Percentiles rank a stretch among this genome's conserved stretches.
Evolutionary conservation across 2,113 vertebrate species (phyloP).

Genomic region (Ceyx margarethae): DNA sequence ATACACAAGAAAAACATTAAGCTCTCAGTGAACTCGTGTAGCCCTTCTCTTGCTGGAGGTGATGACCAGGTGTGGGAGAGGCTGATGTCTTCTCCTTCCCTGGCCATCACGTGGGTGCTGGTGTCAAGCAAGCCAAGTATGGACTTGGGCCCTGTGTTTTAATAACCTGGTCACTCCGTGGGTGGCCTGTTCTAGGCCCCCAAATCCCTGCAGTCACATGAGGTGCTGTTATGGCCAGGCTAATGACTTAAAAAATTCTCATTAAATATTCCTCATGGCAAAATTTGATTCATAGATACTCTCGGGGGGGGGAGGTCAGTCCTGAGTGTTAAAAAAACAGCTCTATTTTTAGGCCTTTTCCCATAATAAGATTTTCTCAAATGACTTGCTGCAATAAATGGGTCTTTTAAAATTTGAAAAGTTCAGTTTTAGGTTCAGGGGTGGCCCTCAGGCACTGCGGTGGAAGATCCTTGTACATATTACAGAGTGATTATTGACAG

Average conservation of each 20-base stretch:
- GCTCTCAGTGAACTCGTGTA: not conserved
- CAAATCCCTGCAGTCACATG: not conserved
- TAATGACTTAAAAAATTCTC: conserved; percentile 10
- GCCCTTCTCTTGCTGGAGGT: not conserved
- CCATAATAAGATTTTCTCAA: conserved; percentile 13
- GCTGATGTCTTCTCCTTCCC: rapidly evolving
- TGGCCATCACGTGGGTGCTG: rapidly evolving
- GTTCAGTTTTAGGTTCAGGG: conserved; percentile 12
- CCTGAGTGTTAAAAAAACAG: not conserved
- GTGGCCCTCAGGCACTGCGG: not conserved
- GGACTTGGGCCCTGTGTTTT: not conserved
- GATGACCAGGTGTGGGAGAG: rapidly evolving
- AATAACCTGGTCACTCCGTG: not conserved
- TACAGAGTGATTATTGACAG: conserved; percentile 48
- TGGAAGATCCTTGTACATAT: not conserved
- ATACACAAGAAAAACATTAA: not conserved
- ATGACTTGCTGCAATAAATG: conserved; percentile 3
- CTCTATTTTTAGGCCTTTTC: conserved; percentile 30
- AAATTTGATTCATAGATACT: not conserved
- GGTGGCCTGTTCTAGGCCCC: not conserved
- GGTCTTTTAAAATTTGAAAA: conserved; percentile 32
- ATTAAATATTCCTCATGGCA: conserved; percentile 29
- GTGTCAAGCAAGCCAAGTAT: rapidly evolving
- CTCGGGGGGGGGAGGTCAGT: not conserved
- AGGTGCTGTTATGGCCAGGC: not conserved